Evolutionary conservation across 2,797 vertebrate genomes (phyloP), one percentile per base, ranked within the genome.

Genomic region (Pterois miles): DNA sequence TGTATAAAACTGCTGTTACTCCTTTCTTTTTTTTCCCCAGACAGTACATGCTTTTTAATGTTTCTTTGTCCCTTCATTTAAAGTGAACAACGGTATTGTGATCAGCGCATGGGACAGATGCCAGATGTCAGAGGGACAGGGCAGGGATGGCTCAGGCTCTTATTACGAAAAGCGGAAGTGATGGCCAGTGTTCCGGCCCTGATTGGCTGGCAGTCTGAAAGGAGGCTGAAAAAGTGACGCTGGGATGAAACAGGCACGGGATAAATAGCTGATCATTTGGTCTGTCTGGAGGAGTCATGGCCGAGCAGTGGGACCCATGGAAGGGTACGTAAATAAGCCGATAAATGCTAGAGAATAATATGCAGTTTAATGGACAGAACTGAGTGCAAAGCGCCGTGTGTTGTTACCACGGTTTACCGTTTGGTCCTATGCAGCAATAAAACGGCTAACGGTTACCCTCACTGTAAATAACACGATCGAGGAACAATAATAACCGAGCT

Each of bases 81-180:
- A 38, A 36, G 20, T 36, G 57, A 20, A 36, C 33, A 60, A 3
- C 3, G 53, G 25, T 34, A 5, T 11, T 3, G n/a, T 23, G 14
- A 6, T 60, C 2, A 5, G n/a, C 6, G 34, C 5, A 18, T 4
- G n/a, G 18, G 40, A 8, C 40, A 43, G 40, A 43, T 46, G 43
- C 4, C 43, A 48, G 43, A 48, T n/a, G 43, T 48, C 20, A 48
- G 46, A n/a, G 20, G 40, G 40, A 18, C 18, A 7, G 29, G 29
- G 29, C 33, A 48, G 20, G 46, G 46, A 48, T 6, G 46, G 46
- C 7, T n/a, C 46, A 48, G 20, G 20, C 46, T 48, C 46, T 48
- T 48, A n/a, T 70, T 74, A 68, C 22, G 38, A 54, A 68, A 62
- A n/a, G 3, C 78, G 87, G 84, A 88, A 76, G 20, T 40, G 66